Evolutionary conservation across 2,797 vertebrate genomes (phyloP), one percentile per base, ranked within the genome.

Genomic region (Micromesistius poutassou): DNA sequence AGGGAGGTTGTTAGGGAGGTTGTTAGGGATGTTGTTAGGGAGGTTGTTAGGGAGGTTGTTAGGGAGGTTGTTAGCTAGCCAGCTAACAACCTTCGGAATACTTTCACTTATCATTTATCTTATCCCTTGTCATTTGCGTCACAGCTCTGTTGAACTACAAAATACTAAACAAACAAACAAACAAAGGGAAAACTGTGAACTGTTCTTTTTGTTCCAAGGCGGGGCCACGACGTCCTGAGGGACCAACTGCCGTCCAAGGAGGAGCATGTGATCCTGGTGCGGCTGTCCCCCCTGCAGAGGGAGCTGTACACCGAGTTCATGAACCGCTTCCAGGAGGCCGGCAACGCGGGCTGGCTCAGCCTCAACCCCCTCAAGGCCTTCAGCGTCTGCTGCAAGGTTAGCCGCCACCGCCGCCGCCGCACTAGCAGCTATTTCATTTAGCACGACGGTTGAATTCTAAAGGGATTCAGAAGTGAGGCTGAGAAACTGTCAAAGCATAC

Each of bases 221-320:
- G 97, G 89, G 97, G 98, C 79, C 97, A 99, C 22, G 97, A 97
- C 1, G 97, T 99, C 70, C 92, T 99, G 86, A 96, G 91, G 86
- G 93, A 94, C 80, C 97, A 98, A 85, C 96, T 99, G 35, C 97
- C 96, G 1, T 93, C 92, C 8, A 99, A 99, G 87, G 95, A 99
- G 80, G 98, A 99, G 73, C 96, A 99, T 0, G 98, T 99, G 72
- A 96, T 99, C 85, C 91, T 99, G 87, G 97, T 98, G 74, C 96
- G 97, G 16, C 94, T 99, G n/a, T 98, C 96, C 36, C 95, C 95
- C 83, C 95, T 98, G 85, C 98, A 99, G 88, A 92, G 97, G 81
- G 96, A 94, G n/a, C 94, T 99, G 78, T 99, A 99, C 84, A 98
- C 96, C 0, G 96, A 99, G 91, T 99, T 99, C 87, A 99, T 99